A percentile compares a stretch with the other conserved stretches of the same genome.
phyloP scores from a whole-genome alignment of 2,888 invertebrate genomes.

The Hirtodrosophila trivittata region DNA sequence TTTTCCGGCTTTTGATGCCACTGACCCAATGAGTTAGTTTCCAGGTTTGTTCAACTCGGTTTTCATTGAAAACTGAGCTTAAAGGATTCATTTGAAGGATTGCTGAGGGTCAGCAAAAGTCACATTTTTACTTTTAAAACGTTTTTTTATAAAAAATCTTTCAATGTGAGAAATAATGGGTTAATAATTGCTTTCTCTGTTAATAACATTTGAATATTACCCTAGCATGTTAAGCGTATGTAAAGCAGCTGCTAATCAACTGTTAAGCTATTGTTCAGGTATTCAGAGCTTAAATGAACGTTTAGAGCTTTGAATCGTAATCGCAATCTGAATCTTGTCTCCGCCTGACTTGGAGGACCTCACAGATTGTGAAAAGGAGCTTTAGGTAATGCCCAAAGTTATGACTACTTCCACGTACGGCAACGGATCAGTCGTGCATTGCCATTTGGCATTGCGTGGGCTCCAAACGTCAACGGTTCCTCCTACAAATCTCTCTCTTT shows the following conservation, averaged over 20 bases:
- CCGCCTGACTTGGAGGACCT: constrained; percentile 9
- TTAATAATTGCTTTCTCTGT: too few species aligned
- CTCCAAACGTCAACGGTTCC: constrained; percentile 18
- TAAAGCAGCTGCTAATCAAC: too few species aligned
- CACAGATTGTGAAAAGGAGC: not conserved
- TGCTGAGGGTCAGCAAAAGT: not conserved
- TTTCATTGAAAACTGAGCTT: constrained; percentile 5
- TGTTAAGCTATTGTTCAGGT: too few species aligned
- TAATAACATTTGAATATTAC: too few species aligned
- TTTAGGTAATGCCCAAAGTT: constrained; percentile 16
- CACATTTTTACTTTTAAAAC: too few species aligned
- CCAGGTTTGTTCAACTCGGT: constrained; percentile 46
- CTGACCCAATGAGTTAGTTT: constrained; percentile 73
- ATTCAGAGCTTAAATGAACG: too few species aligned
- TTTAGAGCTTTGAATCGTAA: too few species aligned
- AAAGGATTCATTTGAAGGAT: not conserved
- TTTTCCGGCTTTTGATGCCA: constrained; percentile 52
- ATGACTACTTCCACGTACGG: constrained; percentile 7
- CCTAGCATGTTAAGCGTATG: too few species aligned
- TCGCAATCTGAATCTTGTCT: not conserved
- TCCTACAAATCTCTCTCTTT: constrained; percentile 19
- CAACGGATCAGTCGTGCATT: constrained; percentile 37
- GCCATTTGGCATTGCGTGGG: constrained; percentile 36
- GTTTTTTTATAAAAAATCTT: too few species aligned
- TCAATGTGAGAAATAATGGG: too few species aligned